Conservation (phyloP, 2,888 invertebrate genomes). For the Myopa testacea region DNA sequence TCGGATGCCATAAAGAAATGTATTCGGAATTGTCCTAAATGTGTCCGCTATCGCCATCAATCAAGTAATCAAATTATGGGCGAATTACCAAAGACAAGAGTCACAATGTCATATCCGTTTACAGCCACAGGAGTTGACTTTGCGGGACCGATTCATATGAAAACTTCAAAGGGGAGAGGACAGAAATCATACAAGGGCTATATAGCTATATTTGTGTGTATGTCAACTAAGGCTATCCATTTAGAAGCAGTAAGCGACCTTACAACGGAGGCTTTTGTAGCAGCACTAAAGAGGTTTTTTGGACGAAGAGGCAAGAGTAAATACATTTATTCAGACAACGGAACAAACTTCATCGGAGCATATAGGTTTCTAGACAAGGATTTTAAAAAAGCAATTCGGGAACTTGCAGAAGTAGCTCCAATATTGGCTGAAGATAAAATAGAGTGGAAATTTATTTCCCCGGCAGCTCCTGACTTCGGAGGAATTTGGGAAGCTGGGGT, state of each 20-base stretch:
- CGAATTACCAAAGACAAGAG: background rate
- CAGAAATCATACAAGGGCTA: too few relatives aligned
- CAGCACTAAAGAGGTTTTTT: too few relatives aligned
- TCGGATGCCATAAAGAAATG: too few relatives aligned
- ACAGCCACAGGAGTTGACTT: background rate
- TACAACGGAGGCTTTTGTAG: too few relatives aligned
- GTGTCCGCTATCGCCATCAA: slow-evolving; percentile 14
- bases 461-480: background rate
- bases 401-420: background rate
- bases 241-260: too few relatives aligned
- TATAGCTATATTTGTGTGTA: too few relatives aligned
- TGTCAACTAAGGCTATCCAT: too few relatives aligned
- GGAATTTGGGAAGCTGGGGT: background rate
- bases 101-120: background rate
- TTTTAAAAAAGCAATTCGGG: slow-evolving; percentile 9
- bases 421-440: slow-evolving; percentile 13
- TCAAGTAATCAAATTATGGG: slow-evolving; percentile 30
- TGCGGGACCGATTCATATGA: background rate
- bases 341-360: slow-evolving; percentile 17
- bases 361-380: background rate
- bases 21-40: background rate
- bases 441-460: slow-evolving; percentile 2
- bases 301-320: too few relatives aligned
- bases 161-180: slow-evolving; percentile 11
- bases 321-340: too few relatives aligned